Base-by-base conservation (phyloP, 2,797 vertebrate genomes). In the Cuniculus paca region DNA sequence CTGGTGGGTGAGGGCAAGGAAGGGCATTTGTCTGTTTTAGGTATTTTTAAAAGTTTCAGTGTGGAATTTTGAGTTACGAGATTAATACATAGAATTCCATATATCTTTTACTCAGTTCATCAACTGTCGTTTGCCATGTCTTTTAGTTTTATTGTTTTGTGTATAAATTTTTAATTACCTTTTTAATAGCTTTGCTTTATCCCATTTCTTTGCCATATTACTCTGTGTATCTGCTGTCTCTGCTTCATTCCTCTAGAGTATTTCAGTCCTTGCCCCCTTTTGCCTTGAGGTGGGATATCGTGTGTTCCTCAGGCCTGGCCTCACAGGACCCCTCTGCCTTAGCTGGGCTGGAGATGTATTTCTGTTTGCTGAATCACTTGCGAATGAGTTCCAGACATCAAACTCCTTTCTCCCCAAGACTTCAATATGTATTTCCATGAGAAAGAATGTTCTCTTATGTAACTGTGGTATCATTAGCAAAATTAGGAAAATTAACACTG, bases 61-160 rank as follows among this genome's bases (percentile, higher is more conserved):
- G 56, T 82, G 20, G 36, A n/a, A 80, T 88, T 70, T 88, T 70
- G 36, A 56, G 54, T 56, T 81, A 24, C 1, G 5, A 74, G 26
- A 12, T 74, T 48, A 56, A 34, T 58, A 50, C 34, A 13, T 22
- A 39, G 48, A 74, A 48, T 52, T 22, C 31, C n/a, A 9, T 34
- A 1, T 61, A 56, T 28, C 4, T 90, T 65, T 80, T 14, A 39
- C 39, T 17, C 72, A 54, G 2, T 28, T 95, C 34, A 65, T 56
- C 54, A 80, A 1, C 34, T 61, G 28, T 63, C 90, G 56, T 85
- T 92, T 86, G 22, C 1, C 36, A 9, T 86, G 34, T 74, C 63
- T 36, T 85, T 63, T 84, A 80, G 68, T 86, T 91, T 34, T 75
- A 79, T 81, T 78, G 52, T 61, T 31, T 79, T 84, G 52, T 60